A percentile compares a stretch with the other conserved stretches of the same genome.
These are phyloP conservation scores for Urocitellus parryii DNA, from an alignment of 2,113 vertebrate genomes.

Conservation along the genomic window DNA sequence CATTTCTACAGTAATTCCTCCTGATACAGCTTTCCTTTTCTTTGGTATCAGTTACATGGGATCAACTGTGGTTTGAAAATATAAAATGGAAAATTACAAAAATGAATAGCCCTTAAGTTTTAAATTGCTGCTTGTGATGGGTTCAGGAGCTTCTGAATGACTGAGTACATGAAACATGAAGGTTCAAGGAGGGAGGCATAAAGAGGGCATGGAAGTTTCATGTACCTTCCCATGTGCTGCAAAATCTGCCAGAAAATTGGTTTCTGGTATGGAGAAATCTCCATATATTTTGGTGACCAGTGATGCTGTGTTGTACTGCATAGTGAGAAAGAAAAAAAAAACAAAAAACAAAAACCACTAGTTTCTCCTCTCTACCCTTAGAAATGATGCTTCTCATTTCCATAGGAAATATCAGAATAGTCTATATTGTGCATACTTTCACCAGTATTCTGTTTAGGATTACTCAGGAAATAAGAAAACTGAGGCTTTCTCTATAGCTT, in stretches of 20 bases:
- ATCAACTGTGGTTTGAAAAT: no score
- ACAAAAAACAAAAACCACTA: not conserved
- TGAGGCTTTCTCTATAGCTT: not conserved
- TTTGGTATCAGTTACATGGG: no score
- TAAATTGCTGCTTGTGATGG: no score
- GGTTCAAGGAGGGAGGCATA: not conserved
- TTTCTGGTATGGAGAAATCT: not conserved
- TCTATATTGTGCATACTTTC: not conserved
- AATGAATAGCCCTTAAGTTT: no score
- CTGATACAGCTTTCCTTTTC: no score
- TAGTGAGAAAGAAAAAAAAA: not conserved
- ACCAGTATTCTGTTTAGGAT: not conserved
- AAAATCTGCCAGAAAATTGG: not conserved
- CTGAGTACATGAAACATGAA: not conserved
- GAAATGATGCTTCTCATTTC: not conserved
- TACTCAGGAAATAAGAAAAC: not conserved
- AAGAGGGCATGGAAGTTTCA: not conserved
- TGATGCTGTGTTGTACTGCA: not conserved
- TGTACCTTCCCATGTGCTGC: not conserved
- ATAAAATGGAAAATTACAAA: no score
- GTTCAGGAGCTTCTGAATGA: not conserved
- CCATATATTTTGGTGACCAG: not conserved
- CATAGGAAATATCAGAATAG: not conserved
- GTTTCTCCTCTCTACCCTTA: not conserved
- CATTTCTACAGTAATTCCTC: no score